Conservation (phyloP, 2,797 vertebrate species). For the Sebastes alutus region DNA sequence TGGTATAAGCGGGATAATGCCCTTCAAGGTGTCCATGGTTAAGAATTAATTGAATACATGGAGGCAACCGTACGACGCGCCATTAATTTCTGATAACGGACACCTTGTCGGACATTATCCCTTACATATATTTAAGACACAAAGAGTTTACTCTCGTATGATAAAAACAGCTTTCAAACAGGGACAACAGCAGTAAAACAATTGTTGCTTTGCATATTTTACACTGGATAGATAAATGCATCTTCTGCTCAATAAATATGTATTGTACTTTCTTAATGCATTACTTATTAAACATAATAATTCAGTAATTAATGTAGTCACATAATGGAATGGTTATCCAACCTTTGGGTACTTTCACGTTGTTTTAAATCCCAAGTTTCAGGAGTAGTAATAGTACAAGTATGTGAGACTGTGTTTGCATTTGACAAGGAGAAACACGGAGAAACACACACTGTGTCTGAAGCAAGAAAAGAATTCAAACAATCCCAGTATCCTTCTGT, state of each 20-base stretch:
- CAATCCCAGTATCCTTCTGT: slow-evolving; percentile 17
- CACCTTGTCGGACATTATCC: too few species aligned
- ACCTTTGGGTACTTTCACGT: slow-evolving; percentile 5
- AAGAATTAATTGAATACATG: too few species aligned
- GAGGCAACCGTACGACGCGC: too few species aligned
- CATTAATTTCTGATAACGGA: too few species aligned
- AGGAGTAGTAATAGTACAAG: background rate
- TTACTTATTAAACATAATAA: background rate
- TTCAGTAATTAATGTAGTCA: slow-evolving; percentile 24
- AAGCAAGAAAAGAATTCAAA: slow-evolving; percentile 37
- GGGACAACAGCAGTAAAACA: background rate
- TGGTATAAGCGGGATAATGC: too few species aligned
- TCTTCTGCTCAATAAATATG: background rate
- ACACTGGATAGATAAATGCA: background rate
- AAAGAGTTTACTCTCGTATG: background rate
- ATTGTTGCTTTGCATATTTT: background rate
- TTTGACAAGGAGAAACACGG: slow-evolving; percentile 20
- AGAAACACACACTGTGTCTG: slow-evolving; percentile 17
- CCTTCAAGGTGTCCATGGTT: too few species aligned
- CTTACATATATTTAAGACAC: background rate
- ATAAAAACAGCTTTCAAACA: background rate
- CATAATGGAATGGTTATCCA: slow-evolving; percentile 15
- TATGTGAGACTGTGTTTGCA: slow-evolving; percentile 28
- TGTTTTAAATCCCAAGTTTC: slow-evolving; percentile 21
- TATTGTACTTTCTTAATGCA: background rate